phyloP scores from a whole-genome alignment of 2,888 invertebrate genomes.

The Dysmachus trigonus region DNA sequence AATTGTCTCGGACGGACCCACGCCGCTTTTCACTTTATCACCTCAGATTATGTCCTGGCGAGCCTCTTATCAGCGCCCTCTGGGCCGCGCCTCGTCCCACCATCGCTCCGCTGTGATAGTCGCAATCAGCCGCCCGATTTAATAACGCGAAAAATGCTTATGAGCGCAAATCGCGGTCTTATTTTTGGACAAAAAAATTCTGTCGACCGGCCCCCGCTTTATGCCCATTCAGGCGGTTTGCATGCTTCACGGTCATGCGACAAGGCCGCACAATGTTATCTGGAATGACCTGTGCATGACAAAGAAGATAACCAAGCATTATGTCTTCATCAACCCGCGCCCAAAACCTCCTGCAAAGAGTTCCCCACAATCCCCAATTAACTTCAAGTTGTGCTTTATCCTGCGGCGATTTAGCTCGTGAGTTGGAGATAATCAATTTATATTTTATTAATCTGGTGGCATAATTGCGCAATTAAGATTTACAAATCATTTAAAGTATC shows the following conservation, averaged over 20 bases:
- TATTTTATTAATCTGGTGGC: background rate
- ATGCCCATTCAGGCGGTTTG: background rate
- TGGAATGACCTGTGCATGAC: slow-evolving; percentile 10
- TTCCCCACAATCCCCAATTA: background rate
- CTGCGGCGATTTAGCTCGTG: background rate
- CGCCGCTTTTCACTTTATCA: background rate
- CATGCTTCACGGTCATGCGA: background rate
- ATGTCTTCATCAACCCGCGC: background rate
- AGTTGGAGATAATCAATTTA: background rate
- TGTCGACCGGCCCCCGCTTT: background rate
- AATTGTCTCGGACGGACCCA: background rate
- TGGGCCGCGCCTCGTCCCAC: background rate
- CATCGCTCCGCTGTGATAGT: background rate
- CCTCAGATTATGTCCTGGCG: background rate
- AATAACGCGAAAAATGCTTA: slow-evolving; percentile 7
- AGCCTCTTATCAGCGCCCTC: background rate
- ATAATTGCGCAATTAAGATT: background rate
- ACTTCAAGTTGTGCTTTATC: background rate
- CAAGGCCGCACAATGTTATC: slow-evolving; percentile 10
- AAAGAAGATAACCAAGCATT: background rate
- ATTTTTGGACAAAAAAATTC: background rate
- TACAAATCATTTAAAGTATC: background rate
- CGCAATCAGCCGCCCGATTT: background rate
- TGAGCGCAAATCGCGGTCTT: background rate
- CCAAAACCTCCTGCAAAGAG: background rate